phyloP scores from a whole-genome alignment of 92 coral and sea anemone genomes.

The Siderastrea siderea region DNA sequence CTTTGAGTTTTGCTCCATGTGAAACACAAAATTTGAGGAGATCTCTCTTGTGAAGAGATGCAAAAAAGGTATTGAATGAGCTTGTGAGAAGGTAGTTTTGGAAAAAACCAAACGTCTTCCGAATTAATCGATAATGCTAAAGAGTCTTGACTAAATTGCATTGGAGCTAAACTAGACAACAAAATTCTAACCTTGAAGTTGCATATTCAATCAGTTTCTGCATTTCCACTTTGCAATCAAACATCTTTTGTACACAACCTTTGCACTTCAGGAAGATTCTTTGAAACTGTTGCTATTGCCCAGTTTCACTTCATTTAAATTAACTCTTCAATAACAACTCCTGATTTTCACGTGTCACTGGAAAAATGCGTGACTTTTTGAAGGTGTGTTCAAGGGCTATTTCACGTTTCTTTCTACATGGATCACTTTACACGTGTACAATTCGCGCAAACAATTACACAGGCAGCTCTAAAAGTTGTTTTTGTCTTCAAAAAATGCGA shows the following conservation, averaged over 20 bases:
- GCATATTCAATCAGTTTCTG: constrained; percentile 18
- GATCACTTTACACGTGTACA: background rate
- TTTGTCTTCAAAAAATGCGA: too few species aligned
- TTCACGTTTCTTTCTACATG: background rate
- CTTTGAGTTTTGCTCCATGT: too few species aligned
- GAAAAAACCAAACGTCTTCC: too few species aligned
- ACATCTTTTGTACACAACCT: background rate
- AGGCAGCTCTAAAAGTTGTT: background rate
- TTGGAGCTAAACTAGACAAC: too few species aligned
- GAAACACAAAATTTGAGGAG: too few species aligned
- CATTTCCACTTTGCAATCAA: background rate
- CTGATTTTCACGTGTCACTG: constrained; percentile 5
- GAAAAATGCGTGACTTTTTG: constrained; percentile 9
- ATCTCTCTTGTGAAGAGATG: too few species aligned
- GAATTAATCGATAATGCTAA: too few species aligned
- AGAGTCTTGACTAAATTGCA: too few species aligned
- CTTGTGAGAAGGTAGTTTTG: too few species aligned
- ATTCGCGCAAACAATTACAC: background rate
- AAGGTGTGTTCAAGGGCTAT: background rate
- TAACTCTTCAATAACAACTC: background rate
- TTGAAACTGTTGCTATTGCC: background rate
- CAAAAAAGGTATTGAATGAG: too few species aligned
- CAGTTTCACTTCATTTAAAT: background rate
- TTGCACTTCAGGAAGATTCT: too few species aligned
- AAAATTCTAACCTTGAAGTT: constrained; percentile 26